These are phyloP conservation scores for Jacana jacana DNA, from an alignment of 2,113 vertebrate genomes.

Conservation along the genomic window DNA sequence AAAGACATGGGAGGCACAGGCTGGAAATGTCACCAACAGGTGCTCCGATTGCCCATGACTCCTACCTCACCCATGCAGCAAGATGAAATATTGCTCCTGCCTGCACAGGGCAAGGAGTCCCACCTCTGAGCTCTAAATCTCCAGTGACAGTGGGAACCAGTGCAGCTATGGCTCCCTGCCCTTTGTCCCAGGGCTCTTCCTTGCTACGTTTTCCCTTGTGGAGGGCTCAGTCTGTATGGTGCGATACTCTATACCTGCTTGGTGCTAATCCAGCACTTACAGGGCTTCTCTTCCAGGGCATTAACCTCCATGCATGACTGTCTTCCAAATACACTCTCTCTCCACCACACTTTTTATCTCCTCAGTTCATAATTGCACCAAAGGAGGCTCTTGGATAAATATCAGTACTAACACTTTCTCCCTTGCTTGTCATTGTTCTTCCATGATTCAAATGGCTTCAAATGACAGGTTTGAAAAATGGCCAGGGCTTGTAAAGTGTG, in stretches of 20 bases:
- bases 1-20: neutral
- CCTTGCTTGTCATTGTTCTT: conserved; percentile 49
- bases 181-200: neutral
- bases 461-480: conserved; percentile 15
- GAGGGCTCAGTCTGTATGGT: neutral
- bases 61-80: neutral
- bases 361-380: conserved; percentile 20
- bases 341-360: neutral
- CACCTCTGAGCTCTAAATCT: neutral
- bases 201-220: neutral
- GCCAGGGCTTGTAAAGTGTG: conserved; percentile 43
- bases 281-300: neutral
- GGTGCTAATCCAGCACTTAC: neutral
- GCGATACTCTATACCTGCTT: neutral
- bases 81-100: neutral
- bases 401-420: conserved; percentile 50
- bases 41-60: neutral
- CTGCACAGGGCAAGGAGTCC: neutral
- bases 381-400: conserved; percentile 36
- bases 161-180: neutral
- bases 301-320: neutral
- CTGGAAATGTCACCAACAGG: neutral
- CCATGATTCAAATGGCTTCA: conserved; percentile 30
- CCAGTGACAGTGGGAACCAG: neutral
- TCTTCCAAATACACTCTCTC: neutral